Evolutionary conservation across 2,113 vertebrate genomes (phyloP).

Genomic region (Machaerirhynchus nigripectus): DNA sequence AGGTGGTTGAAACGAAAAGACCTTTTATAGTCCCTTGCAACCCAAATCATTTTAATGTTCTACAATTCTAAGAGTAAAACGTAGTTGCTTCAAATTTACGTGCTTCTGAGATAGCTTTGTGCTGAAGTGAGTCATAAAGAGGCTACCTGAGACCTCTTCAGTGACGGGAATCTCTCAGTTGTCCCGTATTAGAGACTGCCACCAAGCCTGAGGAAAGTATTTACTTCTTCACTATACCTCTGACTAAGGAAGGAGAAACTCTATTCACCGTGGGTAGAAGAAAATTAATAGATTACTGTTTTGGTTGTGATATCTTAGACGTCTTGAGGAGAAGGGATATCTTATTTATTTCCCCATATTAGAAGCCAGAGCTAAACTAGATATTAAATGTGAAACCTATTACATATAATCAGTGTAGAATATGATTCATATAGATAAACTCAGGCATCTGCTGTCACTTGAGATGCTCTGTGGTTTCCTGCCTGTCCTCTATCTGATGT

Average conservation of each 20-base stretch:
- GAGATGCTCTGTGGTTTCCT: background rate
- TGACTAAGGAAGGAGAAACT: background rate
- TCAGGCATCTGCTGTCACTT: background rate
- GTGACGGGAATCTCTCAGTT: background rate
- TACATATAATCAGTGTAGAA: background rate
- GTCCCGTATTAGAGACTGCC: accelerated
- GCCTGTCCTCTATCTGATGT: background rate
- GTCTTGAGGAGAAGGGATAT: background rate
- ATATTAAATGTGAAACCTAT: background rate
- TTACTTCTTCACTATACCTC: background rate
- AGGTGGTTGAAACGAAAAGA: background rate
- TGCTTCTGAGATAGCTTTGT: background rate
- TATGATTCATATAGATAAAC: background rate
- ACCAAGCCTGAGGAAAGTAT: background rate
- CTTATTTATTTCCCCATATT: background rate
- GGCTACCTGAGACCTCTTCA: background rate
- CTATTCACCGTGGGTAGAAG: background rate
- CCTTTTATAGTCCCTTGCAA: background rate
- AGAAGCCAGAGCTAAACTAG: background rate
- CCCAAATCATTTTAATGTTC: background rate
- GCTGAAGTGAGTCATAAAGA: background rate
- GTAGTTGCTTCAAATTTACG: background rate
- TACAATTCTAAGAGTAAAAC: background rate
- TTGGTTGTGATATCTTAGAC: background rate
- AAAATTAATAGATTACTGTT: background rate